Evolutionary conservation across 2,797 vertebrate genomes (phyloP), one percentile per base, ranked within the genome.

Genomic region (Gallirallus australis): DNA sequence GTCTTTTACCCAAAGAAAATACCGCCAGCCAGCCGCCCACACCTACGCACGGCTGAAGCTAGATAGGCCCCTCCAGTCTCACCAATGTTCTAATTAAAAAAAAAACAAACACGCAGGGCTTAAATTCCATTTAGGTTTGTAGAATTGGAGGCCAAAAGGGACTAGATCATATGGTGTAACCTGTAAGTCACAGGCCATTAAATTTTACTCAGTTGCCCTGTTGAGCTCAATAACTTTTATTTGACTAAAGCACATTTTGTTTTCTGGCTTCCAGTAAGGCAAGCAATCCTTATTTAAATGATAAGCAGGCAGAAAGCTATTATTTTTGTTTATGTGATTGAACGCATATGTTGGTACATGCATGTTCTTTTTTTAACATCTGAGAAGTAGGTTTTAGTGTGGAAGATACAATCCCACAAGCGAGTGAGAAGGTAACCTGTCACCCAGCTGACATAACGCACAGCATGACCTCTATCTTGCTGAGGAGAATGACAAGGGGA

Each of bases 201-300:
- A 93, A 94, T 95, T 95, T 94, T 93, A 95, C 64, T 87, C 60
- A 71, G 89, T 80, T 82, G 86, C 84, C 73, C 80, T 96, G 64
- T 91, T 80, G 90, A 93, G 94, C 89, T 93, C 68, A 92, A 50
- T 93, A 95, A 96, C 61, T 91, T 96, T 92, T 86, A 94, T 95
- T 92, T 90, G 82, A 60, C 83, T 82, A 53, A 86, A 89, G 27
- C 47, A 50, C 37, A n/a, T 61, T 63, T 95, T 81, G 47, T 84
- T n/a, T 71, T 94, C 79, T 92, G 63, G 86, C 52, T 82, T 92
- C 65, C 70, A 86, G 47, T 39, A 84, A 76, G 39, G 66, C 47
- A 86, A 78, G 21, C 8, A 25, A 28, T 17, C 11, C 40, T 86
- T 81, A 56, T 63, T 28, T 86, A 35, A 82, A 88, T 35, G 64